Percentiles rank a stretch among this genome's conserved stretches.
Evolutionary conservation across 2,888 invertebrate genomes (phyloP).

Genomic region (Oligia strigilis): DNA sequence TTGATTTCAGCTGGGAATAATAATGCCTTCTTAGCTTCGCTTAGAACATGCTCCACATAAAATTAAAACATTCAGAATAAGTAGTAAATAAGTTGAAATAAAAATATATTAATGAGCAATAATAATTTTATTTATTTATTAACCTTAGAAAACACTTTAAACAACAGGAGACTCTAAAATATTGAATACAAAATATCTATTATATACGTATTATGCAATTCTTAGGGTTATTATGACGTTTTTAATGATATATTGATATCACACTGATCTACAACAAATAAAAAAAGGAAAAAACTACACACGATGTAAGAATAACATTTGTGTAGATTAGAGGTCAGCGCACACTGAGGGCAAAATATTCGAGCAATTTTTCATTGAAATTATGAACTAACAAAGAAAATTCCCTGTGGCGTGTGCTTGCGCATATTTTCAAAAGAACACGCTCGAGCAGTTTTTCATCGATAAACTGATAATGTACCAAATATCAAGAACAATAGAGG

Average conservation of each 20-base stretch:
- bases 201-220: constrained; percentile 60
- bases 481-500: not conserved
- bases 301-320: constrained; percentile 12
- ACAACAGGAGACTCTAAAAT: constrained; percentile 69
- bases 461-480: not conserved
- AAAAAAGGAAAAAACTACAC: constrained; percentile 7
- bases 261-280: constrained; percentile 40
- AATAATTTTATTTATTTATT: constrained; percentile 71
- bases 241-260: constrained; percentile 52
- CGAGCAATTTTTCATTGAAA: not conserved
- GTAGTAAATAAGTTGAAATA: constrained; percentile 41
- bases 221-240: constrained; percentile 52
- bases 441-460: not conserved
- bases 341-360: constrained; percentile 13
- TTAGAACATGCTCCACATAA: constrained; percentile 66
- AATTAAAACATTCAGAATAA: not conserved
- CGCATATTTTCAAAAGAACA: not conserved
- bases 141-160: constrained; percentile 71
- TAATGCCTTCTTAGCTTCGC: constrained; percentile 57
- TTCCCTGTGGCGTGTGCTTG: too few relatives aligned
- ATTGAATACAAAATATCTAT: constrained; percentile 69
- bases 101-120: constrained; percentile 71
- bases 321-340: not conserved
- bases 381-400: not conserved
- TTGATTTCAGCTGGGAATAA: constrained; percentile 77